Evolutionary conservation across 2,888 invertebrate species (phyloP), one percentile per base, ranked within the genome.

Genomic region (Cosmorhoe ocellata): DNA sequence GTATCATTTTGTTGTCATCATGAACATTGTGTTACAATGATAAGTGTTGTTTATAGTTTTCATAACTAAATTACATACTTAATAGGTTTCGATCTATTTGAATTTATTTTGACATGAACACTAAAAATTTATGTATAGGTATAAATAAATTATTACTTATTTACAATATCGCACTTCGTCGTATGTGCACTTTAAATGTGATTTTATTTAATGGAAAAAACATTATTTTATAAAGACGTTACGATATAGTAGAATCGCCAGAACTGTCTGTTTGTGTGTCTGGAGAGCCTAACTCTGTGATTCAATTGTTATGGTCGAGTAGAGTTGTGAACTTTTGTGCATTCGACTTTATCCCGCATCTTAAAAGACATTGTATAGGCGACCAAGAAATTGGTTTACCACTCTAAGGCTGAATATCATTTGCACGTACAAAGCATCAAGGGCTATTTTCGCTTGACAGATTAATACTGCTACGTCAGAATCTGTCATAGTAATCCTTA

Each of bases 211-310:
- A 36, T 34, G 38, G 42, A 51, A 18, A 3, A 18, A 3, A 18
- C 18, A 2, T 72, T 70, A 68, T 64, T 73, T 72, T 78, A 7
- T 78, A 83, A 84, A 84, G 80, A 84, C 81, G 79, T 65, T 74
- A 70, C 51, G 18, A 26, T n/a, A 8, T 58, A 8, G 8, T 13
- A 11, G 55, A 60, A 63, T 46, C 45, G 61, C 39, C 62, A 58
- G 50, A 53, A 62, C 58, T 58, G 64, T 56, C 7, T 61, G 58
- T 61, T 56, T 65, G n/a, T 28, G 43, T 42, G 1, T 33, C 9
- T 38, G 33, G 42, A 60, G 57, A 64, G 66, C 70, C 66, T 67
- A 66, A 66, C 58, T 54, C 49, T 54, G 59, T 58, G 58, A 59
- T 59, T 52, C 9, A 32, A 34, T 18, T 41, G 22, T 37, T 38